Base-by-base conservation (phyloP, 2,113 vertebrate species). In the Danionella cerebrum region DNA sequence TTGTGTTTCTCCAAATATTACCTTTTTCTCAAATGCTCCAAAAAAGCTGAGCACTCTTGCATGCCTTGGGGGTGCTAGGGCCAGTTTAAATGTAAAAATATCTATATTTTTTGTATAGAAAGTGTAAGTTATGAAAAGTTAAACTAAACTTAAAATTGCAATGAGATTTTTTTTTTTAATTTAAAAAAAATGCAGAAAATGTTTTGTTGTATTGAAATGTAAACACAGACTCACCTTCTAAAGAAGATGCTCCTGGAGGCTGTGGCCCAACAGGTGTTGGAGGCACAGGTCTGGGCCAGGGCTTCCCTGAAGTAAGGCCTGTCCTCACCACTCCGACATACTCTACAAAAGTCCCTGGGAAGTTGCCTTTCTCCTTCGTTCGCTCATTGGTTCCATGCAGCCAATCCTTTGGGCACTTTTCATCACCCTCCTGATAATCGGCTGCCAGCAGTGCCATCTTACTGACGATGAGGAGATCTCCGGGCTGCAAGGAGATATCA, bases 321-420 rank as follows among this genome's bases (percentile, higher is more conserved):
- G 76, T 5, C n/a, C 79, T 79, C 4, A 85, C 1, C 0, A 76
- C 82, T 7, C 88, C 88, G 18, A 90, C 78, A 47, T 88, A 91
- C 74, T 94, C 90, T 82, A 91, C 90, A 73, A 88, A 92, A 13
- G 89, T 90, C 71, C 90, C 87, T 0, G 90, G 91, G 53, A 92
- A 91, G 83, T 89, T 74, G 0, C 90, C 89, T 2, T 81, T 84
- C 69, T 94, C 90, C 75, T 89, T 90, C 82, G 87, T 90, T 76
- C 84, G 77, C 64, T 93, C 88, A 12, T 91, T 91, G 81, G 86
- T 70, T 69, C 90, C 90, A 2, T 88, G 85, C 66, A 92, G 84
- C 89, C 89, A 89, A 5, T 89, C 90, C 11, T 82, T 80, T 64
- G 88, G 88, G 78, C 19, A 88, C 2, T 75, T 76, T 74, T 91